A percentile compares a stretch with the other conserved stretches of the same genome.
These are phyloP conservation scores for Drymodes brunneopygia DNA, from an alignment of 2,113 vertebrate genomes.

Conservation along the genomic window DNA sequence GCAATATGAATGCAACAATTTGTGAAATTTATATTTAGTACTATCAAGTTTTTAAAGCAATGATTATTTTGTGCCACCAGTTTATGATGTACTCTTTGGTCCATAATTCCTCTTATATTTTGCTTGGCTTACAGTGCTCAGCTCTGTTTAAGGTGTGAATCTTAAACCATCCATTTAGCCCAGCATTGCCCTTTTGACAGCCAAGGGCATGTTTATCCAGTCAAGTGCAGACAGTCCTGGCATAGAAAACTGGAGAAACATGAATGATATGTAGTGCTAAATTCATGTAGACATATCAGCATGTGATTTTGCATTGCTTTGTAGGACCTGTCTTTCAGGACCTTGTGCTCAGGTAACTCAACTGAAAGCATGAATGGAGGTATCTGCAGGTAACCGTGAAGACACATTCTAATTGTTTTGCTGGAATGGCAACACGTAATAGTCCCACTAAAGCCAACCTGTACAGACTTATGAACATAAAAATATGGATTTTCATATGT, in stretches of 20 bases:
- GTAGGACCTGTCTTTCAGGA: not conserved
- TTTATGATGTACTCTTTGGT: not conserved
- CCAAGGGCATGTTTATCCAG: rapidly evolving
- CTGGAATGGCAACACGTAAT: not conserved
- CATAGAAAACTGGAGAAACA: not conserved
- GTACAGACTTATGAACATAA: not conserved
- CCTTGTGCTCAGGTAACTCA: not conserved
- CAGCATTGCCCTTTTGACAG: not conserved
- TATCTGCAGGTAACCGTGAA: not conserved
- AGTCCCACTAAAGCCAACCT: not conserved
- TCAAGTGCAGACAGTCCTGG: not conserved
- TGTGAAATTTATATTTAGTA: not conserved
- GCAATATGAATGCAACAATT: no score
- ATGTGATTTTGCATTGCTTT: not conserved
- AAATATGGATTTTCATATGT: not conserved
- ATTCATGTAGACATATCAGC: not conserved
- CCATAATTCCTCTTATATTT: not conserved
- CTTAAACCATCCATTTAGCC: not conserved
- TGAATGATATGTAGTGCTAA: not conserved
- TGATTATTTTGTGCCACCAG: not conserved
- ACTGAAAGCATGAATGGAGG: not conserved
- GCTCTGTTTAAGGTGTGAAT: not conserved
- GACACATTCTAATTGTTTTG: not conserved
- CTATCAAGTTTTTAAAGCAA: not conserved
- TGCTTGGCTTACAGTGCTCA: not conserved